Conservation (phyloP, 2,888 invertebrate genomes). For the Cremastobaeus sp. region DNA sequence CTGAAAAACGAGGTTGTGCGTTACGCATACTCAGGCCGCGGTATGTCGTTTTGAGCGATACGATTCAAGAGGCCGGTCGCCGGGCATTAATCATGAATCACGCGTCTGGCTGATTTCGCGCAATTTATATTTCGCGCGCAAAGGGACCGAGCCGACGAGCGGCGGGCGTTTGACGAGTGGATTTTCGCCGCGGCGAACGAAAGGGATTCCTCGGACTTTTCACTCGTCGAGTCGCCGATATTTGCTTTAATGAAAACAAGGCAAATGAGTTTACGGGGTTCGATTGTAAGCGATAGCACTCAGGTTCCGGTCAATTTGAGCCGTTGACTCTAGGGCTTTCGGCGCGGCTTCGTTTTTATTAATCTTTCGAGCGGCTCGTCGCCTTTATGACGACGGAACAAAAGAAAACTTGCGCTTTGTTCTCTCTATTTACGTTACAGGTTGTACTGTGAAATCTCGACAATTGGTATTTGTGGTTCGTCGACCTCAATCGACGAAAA, state of each 20-base stretch:
- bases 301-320: too few relatives aligned
- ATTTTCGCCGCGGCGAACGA: constrained; percentile 35
- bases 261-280: constrained; percentile 13
- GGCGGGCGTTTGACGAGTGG: background rate
- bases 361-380: too few relatives aligned
- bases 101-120: constrained; percentile 27
- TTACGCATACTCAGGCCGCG: background rate
- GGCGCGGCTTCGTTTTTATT: too few relatives aligned
- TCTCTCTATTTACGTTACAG: too few relatives aligned
- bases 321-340: too few relatives aligned
- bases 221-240: constrained; percentile 6
- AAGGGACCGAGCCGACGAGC: background rate
- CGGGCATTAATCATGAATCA: constrained; percentile 48
- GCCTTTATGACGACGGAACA: too few relatives aligned
- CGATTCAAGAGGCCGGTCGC: constrained; percentile 29
- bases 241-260: constrained; percentile 28
- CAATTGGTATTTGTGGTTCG: background rate
- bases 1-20: constrained; percentile 23
- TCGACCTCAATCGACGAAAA: constrained; percentile 1
- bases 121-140: constrained; percentile 41
- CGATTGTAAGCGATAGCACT: too few relatives aligned
- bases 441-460: background rate
- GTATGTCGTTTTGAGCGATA: constrained; percentile 16
- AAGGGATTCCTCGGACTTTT: constrained; percentile 32
- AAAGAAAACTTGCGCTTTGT: too few relatives aligned